Percentiles rank a stretch among this genome's conserved stretches.
phyloP scores from a whole-genome alignment of 1,140 invertebrate genomes.

The Hyphantria cunea region DNA sequence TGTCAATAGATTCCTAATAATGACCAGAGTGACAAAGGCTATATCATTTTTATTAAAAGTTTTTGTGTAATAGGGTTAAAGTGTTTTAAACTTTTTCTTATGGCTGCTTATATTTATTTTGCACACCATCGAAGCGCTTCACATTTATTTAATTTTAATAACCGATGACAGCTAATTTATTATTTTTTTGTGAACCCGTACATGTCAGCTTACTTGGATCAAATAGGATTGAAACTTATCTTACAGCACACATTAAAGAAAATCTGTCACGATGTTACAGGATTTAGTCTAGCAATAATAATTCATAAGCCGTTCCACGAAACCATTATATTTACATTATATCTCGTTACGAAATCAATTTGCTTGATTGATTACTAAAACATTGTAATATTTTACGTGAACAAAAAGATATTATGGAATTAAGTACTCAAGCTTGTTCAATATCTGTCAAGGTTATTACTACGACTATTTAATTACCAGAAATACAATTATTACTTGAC shows the following conservation, averaged over 20 bases:
- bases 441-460: too few species aligned
- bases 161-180: too few species aligned
- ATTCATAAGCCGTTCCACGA: slow-evolving; percentile 4
- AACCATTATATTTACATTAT: slow-evolving; percentile 13
- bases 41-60: too few species aligned
- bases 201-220: slow-evolving; percentile 1
- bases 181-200: slow-evolving; percentile 28
- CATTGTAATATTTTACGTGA: slow-evolving; percentile 55
- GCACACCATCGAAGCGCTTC: too few species aligned
- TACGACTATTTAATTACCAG: too few species aligned
- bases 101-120: too few species aligned
- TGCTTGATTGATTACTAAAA: slow-evolving; percentile 47
- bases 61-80: too few species aligned
- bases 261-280: slow-evolving; percentile 4
- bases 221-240: slow-evolving; percentile 3
- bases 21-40: too few species aligned
- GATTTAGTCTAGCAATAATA: too few species aligned
- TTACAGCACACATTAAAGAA: neutral
- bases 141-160: slow-evolving; percentile 14
- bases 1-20: too few species aligned
- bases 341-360: slow-evolving; percentile 2
- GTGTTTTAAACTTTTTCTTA: too few species aligned
- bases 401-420: slow-evolving; percentile 22
- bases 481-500: too few species aligned
- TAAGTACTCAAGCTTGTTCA: slow-evolving; percentile 11